Conservation (phyloP, 2,113 vertebrate species). For the Apaloderma vittatum region DNA sequence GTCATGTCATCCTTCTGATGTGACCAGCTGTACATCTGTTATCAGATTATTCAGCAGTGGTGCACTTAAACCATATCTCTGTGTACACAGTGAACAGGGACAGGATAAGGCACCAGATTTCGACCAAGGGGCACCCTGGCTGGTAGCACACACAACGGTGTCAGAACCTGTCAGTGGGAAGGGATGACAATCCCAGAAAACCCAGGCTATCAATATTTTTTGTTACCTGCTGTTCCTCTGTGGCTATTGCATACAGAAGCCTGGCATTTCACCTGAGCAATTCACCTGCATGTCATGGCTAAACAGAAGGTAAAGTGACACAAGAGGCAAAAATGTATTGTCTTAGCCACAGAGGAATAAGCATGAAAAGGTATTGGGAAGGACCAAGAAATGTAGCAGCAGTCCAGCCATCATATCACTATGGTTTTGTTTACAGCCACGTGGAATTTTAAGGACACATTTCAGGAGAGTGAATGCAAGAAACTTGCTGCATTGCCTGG, state of each 20-base stretch:
- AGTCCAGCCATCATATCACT: fast-evolving
- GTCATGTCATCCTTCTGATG: neutral
- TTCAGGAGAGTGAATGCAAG: neutral
- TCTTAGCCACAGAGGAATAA: neutral
- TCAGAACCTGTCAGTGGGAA: neutral
- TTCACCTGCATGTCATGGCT: neutral
- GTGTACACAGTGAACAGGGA: fast-evolving
- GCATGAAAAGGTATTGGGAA: neutral
- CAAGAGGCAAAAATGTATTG: neutral
- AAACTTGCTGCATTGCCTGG: neutral
- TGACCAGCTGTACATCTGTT: neutral
- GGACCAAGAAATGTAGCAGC: neutral
- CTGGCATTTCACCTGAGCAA: neutral
- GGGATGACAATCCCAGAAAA: neutral
- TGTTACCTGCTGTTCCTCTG: neutral
- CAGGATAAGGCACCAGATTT: neutral
- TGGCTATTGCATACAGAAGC: no score
- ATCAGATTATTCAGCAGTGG: neutral
- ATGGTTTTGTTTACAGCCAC: neutral
- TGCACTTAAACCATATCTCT: neutral
- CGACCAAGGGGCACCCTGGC: fast-evolving
- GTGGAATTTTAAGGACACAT: neutral
- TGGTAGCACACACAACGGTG: neutral
- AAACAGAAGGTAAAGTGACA: neutral
- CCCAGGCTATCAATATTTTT: neutral